Percentiles rank a stretch among this genome's conserved stretches.
Conservation (phyloP, 2,888 invertebrate species). For the Drosophila ezoana region DNA sequence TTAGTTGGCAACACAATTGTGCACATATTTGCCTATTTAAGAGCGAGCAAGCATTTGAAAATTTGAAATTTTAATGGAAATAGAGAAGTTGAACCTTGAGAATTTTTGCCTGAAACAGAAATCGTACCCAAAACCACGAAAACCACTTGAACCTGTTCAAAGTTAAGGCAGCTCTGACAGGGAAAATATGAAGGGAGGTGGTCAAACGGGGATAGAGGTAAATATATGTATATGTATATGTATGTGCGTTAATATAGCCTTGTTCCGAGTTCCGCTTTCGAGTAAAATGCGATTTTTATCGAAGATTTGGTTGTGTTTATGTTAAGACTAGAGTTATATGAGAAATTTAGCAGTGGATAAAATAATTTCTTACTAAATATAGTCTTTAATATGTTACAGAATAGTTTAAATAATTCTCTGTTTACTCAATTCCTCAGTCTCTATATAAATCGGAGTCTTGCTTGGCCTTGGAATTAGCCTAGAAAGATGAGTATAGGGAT, state of each 20-base stretch:
- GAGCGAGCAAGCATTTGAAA: conserved; percentile 33
- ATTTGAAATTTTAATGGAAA: conserved; percentile 42
- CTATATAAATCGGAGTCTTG: neutral
- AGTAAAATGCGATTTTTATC: too few relatives aligned
- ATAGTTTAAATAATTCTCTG: neutral
- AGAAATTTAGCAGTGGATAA: neutral
- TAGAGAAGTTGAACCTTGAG: conserved; percentile 24
- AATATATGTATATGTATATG: neutral
- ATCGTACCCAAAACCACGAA: conserved; percentile 18
- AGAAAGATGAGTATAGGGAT: too few relatives aligned
- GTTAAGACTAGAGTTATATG: neutral
- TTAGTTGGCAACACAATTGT: conserved; percentile 58
- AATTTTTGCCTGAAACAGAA: conserved; percentile 20
- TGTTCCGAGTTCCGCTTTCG: neutral
- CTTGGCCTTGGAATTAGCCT: neutral
- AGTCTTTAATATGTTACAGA: neutral
- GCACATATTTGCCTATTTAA: conserved; percentile 70
- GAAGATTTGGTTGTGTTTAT: too few relatives aligned
- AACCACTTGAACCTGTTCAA: conserved; percentile 46
- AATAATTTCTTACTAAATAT: too few relatives aligned
- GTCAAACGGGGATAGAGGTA: neutral
- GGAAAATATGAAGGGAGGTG: neutral
- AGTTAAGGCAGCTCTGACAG: conserved; percentile 6
- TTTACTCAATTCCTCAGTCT: neutral
- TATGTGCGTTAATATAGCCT: neutral